Percentiles rank a stretch among this genome's conserved stretches.
These are phyloP conservation scores for Pica pica DNA, from an alignment of 2,113 vertebrate species.

Conservation along the genomic window DNA sequence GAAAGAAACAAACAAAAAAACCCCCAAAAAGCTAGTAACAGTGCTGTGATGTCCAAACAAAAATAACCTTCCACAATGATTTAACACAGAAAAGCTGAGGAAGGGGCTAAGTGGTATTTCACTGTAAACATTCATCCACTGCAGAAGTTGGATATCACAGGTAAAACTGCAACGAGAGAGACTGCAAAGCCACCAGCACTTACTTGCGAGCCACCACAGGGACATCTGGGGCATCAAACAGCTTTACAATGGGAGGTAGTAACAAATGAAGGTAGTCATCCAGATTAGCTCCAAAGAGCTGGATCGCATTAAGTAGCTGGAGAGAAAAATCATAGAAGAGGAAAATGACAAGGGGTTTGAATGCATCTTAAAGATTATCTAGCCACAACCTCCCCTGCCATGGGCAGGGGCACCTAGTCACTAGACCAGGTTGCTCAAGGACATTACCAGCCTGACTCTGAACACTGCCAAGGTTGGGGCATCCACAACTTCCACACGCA, in stretches of 20 bases:
- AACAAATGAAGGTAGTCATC: conserved; percentile 97
- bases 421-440: neutral
- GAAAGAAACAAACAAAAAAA: neutral
- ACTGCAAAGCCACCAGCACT: conserved; percentile 37
- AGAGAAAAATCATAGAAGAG: neutral
- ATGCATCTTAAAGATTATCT: neutral
- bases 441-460: neutral
- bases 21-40: neutral
- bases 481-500: neutral
- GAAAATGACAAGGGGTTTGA: neutral
- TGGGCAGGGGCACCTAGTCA: neutral
- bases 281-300: conserved; percentile 96
- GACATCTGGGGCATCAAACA: conserved; percentile 92
- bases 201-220: conserved; percentile 91
- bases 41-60: neutral
- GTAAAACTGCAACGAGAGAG: neutral
- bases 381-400: neutral
- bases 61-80: neutral
- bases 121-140: accelerated
- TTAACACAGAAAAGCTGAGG: neutral
- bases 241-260: conserved; percentile 94
- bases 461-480: neutral
- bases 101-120: neutral
- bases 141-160: neutral
- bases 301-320: conserved; percentile 92